These are phyloP conservation scores for Turdus rufiventris DNA, from an alignment of 2,113 vertebrate species.

Conservation along the genomic window DNA sequence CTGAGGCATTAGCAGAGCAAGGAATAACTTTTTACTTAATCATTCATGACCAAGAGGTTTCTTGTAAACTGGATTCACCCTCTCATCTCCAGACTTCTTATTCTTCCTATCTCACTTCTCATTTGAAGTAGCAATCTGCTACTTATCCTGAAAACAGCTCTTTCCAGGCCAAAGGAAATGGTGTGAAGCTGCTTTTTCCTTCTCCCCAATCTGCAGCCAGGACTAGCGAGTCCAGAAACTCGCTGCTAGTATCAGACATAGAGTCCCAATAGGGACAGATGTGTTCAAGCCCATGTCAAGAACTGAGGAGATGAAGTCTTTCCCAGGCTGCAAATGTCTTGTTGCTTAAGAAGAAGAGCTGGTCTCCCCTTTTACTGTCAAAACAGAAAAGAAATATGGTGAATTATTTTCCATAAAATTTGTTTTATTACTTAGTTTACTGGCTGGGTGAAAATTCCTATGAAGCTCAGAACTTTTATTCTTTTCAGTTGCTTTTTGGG, in stretches of 20 bases:
- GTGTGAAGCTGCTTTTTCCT: conserved; percentile 35
- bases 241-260: not conserved
- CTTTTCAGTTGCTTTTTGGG: not conserved
- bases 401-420: conserved; percentile 7
- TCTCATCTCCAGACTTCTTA: not conserved
- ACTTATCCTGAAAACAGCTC: conserved; percentile 38
- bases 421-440: conserved; percentile 14
- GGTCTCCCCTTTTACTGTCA: not conserved
- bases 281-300: not conserved
- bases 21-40: conserved; percentile 42
- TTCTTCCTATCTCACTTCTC: not conserved
- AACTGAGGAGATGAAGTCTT: not conserved
- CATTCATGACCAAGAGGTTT: conserved; percentile 36
- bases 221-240: not conserved
- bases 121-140: conserved; percentile 47
- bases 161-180: conserved; percentile 46
- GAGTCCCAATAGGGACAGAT: not conserved
- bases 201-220: not conserved
- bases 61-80: conserved; percentile 36
- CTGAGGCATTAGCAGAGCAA: not conserved
- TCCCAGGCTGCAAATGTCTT: not conserved
- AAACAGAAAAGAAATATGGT: not conserved
- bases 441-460: not conserved
- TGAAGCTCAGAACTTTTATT: not conserved
- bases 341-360: not conserved